These are phyloP conservation scores for Armadillidium nasatum DNA, from an alignment of 1,140 invertebrate species.

Conservation along the genomic window DNA sequence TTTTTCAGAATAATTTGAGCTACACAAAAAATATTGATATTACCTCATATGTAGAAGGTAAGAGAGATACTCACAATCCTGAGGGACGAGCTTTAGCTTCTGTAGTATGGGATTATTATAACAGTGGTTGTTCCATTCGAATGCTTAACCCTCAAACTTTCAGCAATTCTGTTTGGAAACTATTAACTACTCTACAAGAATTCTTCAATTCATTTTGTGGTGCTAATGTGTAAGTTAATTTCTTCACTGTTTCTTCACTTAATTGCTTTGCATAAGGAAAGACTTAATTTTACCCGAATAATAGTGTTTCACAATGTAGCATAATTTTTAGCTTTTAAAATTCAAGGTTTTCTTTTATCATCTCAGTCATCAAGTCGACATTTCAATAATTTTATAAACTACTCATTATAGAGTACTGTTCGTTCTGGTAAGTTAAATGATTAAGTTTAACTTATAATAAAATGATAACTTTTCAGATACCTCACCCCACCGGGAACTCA, in stretches of 20 bases:
- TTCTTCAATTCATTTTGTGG: conserved; percentile 89
- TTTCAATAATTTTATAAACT: too few relatives aligned
- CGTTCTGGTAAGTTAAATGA: neutral
- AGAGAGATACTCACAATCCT: conserved; percentile 81
- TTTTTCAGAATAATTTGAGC: conserved; percentile 55
- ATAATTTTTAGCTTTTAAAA: too few relatives aligned
- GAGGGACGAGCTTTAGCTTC: conserved; percentile 65
- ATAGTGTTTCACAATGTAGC: too few relatives aligned
- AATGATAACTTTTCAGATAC: conserved; percentile 57
- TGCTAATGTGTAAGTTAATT: conserved; percentile 67
- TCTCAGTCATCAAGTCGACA: too few relatives aligned
- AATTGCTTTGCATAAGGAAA: neutral
- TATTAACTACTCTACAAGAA: conserved; percentile 79
- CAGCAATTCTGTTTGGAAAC: conserved; percentile 57
- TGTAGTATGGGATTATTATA: conserved; percentile 85
- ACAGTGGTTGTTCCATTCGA: conserved; percentile 83
- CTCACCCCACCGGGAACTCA: conserved; percentile 91
- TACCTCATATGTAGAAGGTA: conserved; percentile 73
- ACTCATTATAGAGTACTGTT: neutral
- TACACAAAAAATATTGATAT: conserved; percentile 87
- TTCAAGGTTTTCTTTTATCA: too few relatives aligned
- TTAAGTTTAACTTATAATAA: neutral
- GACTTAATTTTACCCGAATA: too few relatives aligned
- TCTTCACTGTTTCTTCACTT: neutral
- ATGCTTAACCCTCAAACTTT: conserved; percentile 92